Conservation (phyloP, 2,888 invertebrate genomes). For the Anoplius nigerrimus region DNA sequence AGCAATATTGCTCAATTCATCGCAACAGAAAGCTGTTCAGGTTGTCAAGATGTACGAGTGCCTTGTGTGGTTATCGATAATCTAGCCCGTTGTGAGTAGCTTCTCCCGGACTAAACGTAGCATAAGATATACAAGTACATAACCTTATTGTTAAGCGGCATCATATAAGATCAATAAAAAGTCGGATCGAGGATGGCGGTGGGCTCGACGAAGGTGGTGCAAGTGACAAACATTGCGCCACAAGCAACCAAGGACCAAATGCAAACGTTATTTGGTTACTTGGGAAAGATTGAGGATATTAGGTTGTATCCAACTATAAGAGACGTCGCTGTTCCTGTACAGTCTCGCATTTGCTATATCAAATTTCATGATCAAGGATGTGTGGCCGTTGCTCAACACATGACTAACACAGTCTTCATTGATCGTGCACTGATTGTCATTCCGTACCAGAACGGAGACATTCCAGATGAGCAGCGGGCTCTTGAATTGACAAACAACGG, state of each 20-base stretch:
- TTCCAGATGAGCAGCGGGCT: constrained; percentile 97
- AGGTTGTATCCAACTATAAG: constrained; percentile 94
- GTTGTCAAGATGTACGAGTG: too few relatives aligned
- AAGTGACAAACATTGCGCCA: constrained; percentile 98
- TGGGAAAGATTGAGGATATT: constrained; percentile 97
- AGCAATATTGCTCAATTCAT: too few relatives aligned
- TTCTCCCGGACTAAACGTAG: too few relatives aligned
- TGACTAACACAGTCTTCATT: constrained; percentile 99
- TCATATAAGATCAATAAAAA: constrained; percentile 6
- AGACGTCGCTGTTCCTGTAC: constrained; percentile 92
- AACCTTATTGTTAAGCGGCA: too few relatives aligned
- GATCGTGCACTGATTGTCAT: constrained; percentile 97
- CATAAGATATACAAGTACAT: too few relatives aligned
- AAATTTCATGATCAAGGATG: constrained; percentile 93
- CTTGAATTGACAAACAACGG: constrained; percentile 94
- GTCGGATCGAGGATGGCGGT: constrained; percentile 78
- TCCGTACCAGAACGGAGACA: constrained; percentile 90
- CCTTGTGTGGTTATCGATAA: too few relatives aligned
- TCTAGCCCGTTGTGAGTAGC: too few relatives aligned
- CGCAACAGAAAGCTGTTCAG: too few relatives aligned
- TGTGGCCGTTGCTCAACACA: constrained; percentile 96
- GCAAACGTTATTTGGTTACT: constrained; percentile 94
- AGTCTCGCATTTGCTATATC: constrained; percentile 96
- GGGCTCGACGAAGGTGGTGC: constrained; percentile 87
- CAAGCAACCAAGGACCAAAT: constrained; percentile 98